Evolutionary conservation across 2,113 vertebrate species (phyloP).

Genomic region (Caretta caretta): DNA sequence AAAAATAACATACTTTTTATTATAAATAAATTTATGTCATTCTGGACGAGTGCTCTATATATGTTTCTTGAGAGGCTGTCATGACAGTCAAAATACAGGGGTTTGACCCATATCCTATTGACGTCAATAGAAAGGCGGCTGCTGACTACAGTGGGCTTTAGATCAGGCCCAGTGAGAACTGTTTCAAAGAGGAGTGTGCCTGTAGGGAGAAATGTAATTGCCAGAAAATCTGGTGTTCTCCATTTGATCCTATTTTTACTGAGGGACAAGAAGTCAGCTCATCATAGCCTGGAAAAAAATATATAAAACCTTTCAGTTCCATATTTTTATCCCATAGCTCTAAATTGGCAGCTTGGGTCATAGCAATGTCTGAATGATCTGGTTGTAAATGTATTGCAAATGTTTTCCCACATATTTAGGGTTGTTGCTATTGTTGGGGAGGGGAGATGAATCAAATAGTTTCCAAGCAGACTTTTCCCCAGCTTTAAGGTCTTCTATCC

Average conservation of each 20-base stretch:
- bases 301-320: not conserved
- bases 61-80: not conserved
- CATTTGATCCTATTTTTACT: not conserved
- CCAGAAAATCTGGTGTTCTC: not conserved
- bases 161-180: not conserved
- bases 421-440: not conserved
- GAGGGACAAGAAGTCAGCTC: not conserved
- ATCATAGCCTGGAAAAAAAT: not conserved
- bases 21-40: not conserved
- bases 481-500: not conserved
- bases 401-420: not conserved
- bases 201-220: not conserved
- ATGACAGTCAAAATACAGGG: not conserved
- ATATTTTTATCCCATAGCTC: not conserved
- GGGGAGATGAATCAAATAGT: not conserved
- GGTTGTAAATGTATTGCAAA: not conserved
- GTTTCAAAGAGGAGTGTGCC: not conserved
- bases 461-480: not conserved
- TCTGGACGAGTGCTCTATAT: not conserved
- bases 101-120: not conserved
- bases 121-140: not conserved
- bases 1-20: not conserved
- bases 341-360: not conserved
- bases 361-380: not conserved
- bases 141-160: not conserved